A percentile compares a stretch with the other conserved stretches of the same genome.
Evolutionary conservation across 1,140 invertebrate species (phyloP).

Genomic region (Chlorops oryzae): DNA sequence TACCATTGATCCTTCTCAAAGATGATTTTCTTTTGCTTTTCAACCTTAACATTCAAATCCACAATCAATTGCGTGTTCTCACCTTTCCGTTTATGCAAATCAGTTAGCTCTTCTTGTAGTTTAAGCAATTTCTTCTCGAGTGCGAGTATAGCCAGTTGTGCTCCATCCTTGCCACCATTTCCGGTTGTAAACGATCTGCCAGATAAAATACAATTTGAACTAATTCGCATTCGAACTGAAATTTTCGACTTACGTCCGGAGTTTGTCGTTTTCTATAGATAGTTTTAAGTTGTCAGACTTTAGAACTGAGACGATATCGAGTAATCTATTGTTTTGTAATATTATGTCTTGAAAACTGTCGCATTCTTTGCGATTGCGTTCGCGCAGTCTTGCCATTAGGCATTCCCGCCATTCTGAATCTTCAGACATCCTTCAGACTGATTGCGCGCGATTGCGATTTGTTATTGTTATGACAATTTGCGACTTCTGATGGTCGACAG

Average conservation of each 20-base stretch:
- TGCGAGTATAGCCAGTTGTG: constrained; percentile 49
- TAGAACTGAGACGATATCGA: constrained; percentile 72
- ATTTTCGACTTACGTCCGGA: too few relatives aligned
- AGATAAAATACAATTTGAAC: too few relatives aligned
- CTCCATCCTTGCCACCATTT: constrained; percentile 24
- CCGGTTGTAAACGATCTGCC: constrained; percentile 45
- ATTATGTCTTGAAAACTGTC: constrained; percentile 59
- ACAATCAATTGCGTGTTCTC: constrained; percentile 92
- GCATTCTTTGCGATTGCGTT: constrained; percentile 55
- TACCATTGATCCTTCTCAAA: constrained; percentile 68
- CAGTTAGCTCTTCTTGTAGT: constrained; percentile 89
- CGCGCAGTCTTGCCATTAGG: constrained; percentile 54
- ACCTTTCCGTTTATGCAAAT: constrained; percentile 77
- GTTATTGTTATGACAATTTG: constrained; percentile 5
- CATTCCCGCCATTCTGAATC: constrained; percentile 52
- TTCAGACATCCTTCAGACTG: too few relatives aligned
- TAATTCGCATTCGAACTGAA: too few relatives aligned
- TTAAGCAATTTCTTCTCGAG: constrained; percentile 79
- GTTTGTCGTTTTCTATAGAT: constrained; percentile 75
- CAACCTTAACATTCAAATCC: constrained; percentile 77
- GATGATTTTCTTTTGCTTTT: constrained; percentile 77
- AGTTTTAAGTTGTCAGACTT: constrained; percentile 77
- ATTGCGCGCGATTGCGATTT: too few relatives aligned
- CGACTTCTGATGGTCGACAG: too few relatives aligned
- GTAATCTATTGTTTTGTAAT: constrained; percentile 69